Evolutionary conservation across 2,113 vertebrate genomes (phyloP), one percentile per base, ranked within the genome.

Genomic region (Epinephelus moara): DNA sequence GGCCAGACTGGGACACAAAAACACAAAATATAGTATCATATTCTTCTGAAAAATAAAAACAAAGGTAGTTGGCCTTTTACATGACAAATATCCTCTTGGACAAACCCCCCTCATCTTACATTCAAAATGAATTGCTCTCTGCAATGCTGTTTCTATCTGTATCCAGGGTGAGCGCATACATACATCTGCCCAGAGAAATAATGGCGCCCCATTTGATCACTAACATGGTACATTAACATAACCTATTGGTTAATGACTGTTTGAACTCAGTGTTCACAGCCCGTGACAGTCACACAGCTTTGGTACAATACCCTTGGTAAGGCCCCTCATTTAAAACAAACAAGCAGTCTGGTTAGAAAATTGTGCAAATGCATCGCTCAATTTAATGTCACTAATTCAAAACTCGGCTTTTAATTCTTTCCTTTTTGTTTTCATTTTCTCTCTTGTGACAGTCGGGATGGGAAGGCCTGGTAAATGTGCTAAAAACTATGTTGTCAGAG

Each of bases 171-270:
- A 72, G 9, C 11, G 21, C 25, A 70, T 14, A 33, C 17, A 21
- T 59, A n/a, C 6, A 19, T 80, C 67, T 81, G 27, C 37, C 67
- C 60, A 66, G 47, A 78, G 62, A 86, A 80, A 55, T 67, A 73
- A 85, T 27, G 66, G 50, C 18, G 25, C 33, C 68, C n/a, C 60
- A 80, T 91, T 89, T 78, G 83, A 78, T 86, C 47, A 76, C n/a
- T 49, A 77, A 71, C 85, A 91, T 68, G 86, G 67, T 68, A 76
- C 82, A 88, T 91, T 88, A 90, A 73, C 57, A 82, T 25, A 62
- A 83, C 59, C 73, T 81, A 85, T 67, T 85, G 80, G 71, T 89
- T 82, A 82, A 90, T 89, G 81, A 92, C 81, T 59, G 40, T 82
- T 45, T 85, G 70, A 89, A 89, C 76, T 78, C 53, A 8, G 67